Evolutionary conservation across 1,140 invertebrate genomes (phyloP).

Genomic region (Macrotrachela quadricornifera): DNA sequence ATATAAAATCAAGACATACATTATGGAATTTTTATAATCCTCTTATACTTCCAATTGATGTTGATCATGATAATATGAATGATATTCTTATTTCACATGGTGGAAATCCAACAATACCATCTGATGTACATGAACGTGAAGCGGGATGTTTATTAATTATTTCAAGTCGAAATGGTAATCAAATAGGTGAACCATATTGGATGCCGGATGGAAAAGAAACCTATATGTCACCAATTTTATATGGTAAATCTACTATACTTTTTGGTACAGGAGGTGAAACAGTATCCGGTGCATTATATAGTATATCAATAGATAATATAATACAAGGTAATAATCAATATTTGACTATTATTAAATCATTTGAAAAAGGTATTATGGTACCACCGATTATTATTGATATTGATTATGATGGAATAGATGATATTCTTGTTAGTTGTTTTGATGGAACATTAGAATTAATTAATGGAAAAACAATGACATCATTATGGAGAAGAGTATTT

Average conservation of each 20-base stretch:
- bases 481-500: constrained; percentile 13
- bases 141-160: constrained; percentile 20
- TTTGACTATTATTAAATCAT: no score
- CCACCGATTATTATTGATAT: constrained; percentile 21
- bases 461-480: constrained; percentile 16
- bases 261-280: constrained; percentile 25
- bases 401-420: constrained; percentile 15
- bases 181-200: constrained; percentile 15
- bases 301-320: not conserved
- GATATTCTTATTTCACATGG: constrained; percentile 22
- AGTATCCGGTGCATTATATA: constrained; percentile 13
- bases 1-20: not conserved
- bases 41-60: constrained; percentile 14
- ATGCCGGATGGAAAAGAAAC: constrained; percentile 19
- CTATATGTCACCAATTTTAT: constrained; percentile 21
- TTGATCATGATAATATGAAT: constrained; percentile 17
- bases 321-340: not conserved
- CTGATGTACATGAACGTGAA: constrained; percentile 13
- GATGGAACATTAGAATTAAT: constrained; percentile 16
- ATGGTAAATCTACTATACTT: constrained; percentile 15
- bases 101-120: constrained; percentile 14
- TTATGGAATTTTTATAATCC: constrained; percentile 18
- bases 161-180: constrained; percentile 19
- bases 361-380: constrained; percentile 19
- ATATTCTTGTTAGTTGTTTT: constrained; percentile 19